Conservation (phyloP, 2,113 vertebrate genomes). For the Callaeas wilsoni region DNA sequence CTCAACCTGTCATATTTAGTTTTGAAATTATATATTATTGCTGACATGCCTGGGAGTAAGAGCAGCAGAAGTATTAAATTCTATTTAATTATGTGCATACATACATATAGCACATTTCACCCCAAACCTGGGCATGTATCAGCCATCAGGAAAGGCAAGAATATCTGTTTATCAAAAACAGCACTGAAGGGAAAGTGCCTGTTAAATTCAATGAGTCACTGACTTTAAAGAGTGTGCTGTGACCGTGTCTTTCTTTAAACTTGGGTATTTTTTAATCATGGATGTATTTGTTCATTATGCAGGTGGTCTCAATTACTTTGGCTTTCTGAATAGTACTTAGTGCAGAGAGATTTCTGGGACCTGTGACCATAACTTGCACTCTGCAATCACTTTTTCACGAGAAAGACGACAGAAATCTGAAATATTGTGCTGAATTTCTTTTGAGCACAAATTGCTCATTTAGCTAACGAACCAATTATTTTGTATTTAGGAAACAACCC, state of each 20-base stretch:
- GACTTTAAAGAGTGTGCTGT: background rate
- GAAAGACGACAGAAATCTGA: background rate
- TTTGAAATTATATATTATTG: background rate
- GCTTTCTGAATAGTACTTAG: background rate
- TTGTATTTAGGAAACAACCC: background rate
- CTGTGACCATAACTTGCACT: background rate
- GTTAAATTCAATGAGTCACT: background rate
- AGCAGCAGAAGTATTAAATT: background rate
- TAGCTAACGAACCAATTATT: background rate
- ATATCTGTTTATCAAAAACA: background rate
- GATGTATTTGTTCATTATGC: background rate
- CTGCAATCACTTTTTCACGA: background rate
- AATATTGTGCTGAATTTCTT: background rate
- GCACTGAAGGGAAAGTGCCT: background rate
- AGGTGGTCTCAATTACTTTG: background rate
- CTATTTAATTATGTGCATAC: slow-evolving; percentile 32
- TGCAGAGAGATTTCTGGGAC: background rate
- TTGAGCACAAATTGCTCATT: background rate
- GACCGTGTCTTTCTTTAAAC: background rate
- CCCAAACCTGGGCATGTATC: background rate
- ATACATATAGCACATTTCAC: background rate
- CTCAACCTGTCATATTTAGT: background rate
- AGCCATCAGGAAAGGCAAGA: background rate
- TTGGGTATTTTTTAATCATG: background rate
- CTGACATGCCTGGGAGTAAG: background rate